phyloP scores from a whole-genome alignment of 1,140 invertebrate genomes.

The Aradophagus sp. region DNA sequence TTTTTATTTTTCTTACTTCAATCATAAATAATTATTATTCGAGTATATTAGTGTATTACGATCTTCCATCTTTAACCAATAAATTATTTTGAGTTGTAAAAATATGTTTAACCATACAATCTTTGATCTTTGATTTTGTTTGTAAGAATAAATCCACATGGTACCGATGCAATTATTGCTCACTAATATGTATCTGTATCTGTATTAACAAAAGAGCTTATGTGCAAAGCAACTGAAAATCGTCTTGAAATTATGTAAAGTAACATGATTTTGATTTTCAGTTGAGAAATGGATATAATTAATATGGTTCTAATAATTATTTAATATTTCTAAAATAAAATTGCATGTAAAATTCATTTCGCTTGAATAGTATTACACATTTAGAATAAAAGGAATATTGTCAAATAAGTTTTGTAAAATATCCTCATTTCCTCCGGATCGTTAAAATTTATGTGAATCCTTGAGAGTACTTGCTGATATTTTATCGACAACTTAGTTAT shows the following conservation, averaged over 20 bases:
- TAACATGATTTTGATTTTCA: slow-evolving; percentile 8
- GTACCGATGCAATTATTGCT: slow-evolving; percentile 10
- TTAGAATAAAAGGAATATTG: slow-evolving; percentile 17
- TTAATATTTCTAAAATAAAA: slow-evolving; percentile 17
- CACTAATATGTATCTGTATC: slow-evolving; percentile 5
- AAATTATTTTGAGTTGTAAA: too few species aligned
- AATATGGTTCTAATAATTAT: slow-evolving; percentile 7
- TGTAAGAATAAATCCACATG: too few species aligned
- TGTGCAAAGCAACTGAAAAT: slow-evolving; percentile 3
- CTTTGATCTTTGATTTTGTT: too few species aligned
- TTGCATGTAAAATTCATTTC: slow-evolving; percentile 16
- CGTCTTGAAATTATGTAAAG: too few species aligned
- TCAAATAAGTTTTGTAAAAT: slow-evolving; percentile 20
- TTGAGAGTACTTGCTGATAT: not conserved
- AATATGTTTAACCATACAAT: too few species aligned
- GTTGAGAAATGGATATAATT: not conserved
- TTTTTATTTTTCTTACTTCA: slow-evolving; percentile 38
- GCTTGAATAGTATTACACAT: slow-evolving; percentile 13
- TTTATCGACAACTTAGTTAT: slow-evolving; percentile 1
- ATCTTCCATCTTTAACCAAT: slow-evolving; percentile 14
- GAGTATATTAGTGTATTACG: slow-evolving; percentile 12
- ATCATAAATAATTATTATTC: slow-evolving; percentile 42
- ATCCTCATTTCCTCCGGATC: slow-evolving; percentile 1
- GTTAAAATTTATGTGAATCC: not conserved
- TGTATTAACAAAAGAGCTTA: not conserved